Evolutionary conservation across 2,888 invertebrate genomes (phyloP).

Genomic region (Charanyca ferruginea): DNA sequence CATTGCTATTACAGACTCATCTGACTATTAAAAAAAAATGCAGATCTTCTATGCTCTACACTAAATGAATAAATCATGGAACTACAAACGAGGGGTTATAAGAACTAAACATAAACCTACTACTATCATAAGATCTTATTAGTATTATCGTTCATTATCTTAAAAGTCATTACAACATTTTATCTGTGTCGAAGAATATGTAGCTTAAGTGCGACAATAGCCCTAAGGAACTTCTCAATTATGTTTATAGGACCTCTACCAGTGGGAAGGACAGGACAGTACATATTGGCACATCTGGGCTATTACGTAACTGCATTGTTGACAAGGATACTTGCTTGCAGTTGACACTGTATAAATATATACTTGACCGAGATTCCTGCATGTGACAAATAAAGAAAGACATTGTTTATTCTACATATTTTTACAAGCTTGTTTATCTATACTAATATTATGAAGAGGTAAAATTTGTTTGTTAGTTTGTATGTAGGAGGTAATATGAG

Average conservation of each 20-base stretch:
- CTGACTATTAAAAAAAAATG: too few species aligned
- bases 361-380: conserved; percentile 34
- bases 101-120: neutral
- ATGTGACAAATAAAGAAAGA: conserved; percentile 15
- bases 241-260: neutral
- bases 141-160: too few species aligned
- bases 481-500: too few species aligned
- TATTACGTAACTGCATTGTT: conserved; percentile 14
- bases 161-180: neutral
- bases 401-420: conserved; percentile 14
- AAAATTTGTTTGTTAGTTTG: too few species aligned
- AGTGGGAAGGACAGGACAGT: conserved; percentile 19
- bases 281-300: neutral
- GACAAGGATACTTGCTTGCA: conserved; percentile 17
- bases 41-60: neutral
- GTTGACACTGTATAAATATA: conserved; percentile 15
- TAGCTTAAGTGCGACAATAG: neutral
- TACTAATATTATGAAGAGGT: too few species aligned
- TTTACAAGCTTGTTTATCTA: neutral
- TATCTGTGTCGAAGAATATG: neutral
- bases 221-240: neutral
- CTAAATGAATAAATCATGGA: neutral
- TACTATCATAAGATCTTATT: conserved; percentile 2
- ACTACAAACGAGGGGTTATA: neutral
- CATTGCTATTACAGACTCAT: too few species aligned